Percentiles rank a stretch among this genome's conserved stretches.
phyloP scores from a whole-genome alignment of 2,888 invertebrate species.

The Nomada fucata region DNA sequence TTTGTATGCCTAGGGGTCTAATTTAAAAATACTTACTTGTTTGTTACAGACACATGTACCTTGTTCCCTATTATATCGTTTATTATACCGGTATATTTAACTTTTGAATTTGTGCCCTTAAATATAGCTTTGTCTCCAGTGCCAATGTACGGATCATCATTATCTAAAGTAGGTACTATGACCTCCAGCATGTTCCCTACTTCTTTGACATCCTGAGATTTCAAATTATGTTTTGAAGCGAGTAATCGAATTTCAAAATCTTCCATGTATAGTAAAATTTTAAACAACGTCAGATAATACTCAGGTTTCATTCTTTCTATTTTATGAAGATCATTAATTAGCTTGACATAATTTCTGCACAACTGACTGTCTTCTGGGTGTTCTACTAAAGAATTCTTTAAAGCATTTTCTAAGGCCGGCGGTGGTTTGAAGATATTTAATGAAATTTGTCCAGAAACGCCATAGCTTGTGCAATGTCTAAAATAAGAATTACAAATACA shows the following conservation, averaged over 20 bases:
- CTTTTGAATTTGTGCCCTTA: fast-evolving
- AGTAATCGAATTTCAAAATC: constrained; percentile 51
- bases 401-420: constrained; percentile 19
- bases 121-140: constrained; percentile 19
- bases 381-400: constrained; percentile 23
- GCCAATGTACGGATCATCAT: constrained; percentile 49
- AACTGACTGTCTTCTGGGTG: not conserved
- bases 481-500: not conserved
- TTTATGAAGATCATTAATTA: constrained; percentile 55
- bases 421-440: constrained; percentile 13
- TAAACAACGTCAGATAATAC: constrained; percentile 68
- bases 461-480: constrained; percentile 32
- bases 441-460: not conserved
- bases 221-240: constrained; percentile 47
- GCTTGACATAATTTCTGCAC: constrained; percentile 53
- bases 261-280: constrained; percentile 73
- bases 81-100: not conserved
- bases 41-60: not conserved
- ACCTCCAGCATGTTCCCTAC: constrained; percentile 41
- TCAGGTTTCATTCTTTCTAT: constrained; percentile 47
- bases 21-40: constrained; percentile 3
- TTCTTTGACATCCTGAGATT: constrained; percentile 36
- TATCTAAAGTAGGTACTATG: constrained; percentile 60
- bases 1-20: not conserved
- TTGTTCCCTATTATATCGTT: not conserved